Conservation (phyloP, 2,113 vertebrate species). For the Actenoides hombroni region DNA sequence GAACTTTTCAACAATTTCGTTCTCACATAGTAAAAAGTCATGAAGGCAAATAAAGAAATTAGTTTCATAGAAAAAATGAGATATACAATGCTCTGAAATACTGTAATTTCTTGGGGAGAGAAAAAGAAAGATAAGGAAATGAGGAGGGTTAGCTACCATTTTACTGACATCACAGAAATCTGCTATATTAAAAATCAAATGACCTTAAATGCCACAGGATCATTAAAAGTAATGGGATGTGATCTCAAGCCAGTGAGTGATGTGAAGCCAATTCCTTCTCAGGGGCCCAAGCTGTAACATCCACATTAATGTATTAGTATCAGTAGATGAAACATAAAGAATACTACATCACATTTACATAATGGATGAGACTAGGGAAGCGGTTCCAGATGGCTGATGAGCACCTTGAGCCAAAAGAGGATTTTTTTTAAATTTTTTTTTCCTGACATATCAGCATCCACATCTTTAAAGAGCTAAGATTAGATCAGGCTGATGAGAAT, state of each 20-base stretch:
- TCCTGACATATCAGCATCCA: neutral
- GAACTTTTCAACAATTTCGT: neutral
- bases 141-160: neutral
- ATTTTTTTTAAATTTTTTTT: neutral
- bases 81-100: neutral
- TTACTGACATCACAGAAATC: conserved; percentile 20
- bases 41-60: neutral
- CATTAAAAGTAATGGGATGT: conserved; percentile 67
- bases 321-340: conserved; percentile 69
- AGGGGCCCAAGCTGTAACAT: conserved; percentile 38
- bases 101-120: neutral
- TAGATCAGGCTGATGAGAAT: neutral
- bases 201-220: conserved; percentile 53
- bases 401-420: conserved; percentile 68
- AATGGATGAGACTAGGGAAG: conserved; percentile 63
- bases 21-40: neutral
- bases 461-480: neutral
- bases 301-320: conserved; percentile 63
- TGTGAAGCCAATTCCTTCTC: conserved; percentile 56
- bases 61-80: neutral
- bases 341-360: conserved; percentile 71
- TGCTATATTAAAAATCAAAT: conserved; percentile 23
- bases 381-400: conserved; percentile 73
- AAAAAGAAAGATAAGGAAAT: neutral
- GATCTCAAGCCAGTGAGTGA: conserved; percentile 57